phyloP scores from a whole-genome alignment of 2,888 invertebrate genomes.

The Drosophila eohydei region DNA sequence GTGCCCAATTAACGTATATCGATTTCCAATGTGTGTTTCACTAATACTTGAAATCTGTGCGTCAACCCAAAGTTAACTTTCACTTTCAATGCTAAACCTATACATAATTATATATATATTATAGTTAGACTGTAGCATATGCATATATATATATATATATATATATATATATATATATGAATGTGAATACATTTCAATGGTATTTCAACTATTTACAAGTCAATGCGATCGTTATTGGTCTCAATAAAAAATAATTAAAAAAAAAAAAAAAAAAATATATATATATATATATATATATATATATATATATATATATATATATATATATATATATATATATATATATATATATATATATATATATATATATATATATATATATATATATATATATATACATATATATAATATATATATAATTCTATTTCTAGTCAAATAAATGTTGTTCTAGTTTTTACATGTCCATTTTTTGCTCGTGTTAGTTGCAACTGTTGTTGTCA shows the following conservation, averaged over 20 bases:
- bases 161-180: slow-evolving; percentile 9
- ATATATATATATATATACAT: background rate
- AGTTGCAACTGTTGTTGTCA: slow-evolving; percentile 70
- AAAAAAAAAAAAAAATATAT: background rate
- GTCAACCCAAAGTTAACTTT: slow-evolving; percentile 82
- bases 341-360: slow-evolving; percentile 5
- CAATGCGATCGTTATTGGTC: slow-evolving; percentile 68
- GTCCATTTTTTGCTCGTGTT: slow-evolving; percentile 69
- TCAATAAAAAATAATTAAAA: background rate
- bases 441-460: slow-evolving; percentile 64
- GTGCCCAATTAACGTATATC: slow-evolving; percentile 64
- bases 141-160: slow-evolving; percentile 8
- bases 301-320: background rate
- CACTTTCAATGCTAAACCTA: slow-evolving; percentile 54
- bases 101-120: slow-evolving; percentile 24
- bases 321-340: background rate
- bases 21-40: slow-evolving; percentile 59
- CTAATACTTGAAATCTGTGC: slow-evolving; percentile 50
- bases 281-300: background rate
- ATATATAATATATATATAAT: background rate
- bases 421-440: slow-evolving; percentile 34
- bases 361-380: background rate
- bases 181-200: slow-evolving; percentile 32
- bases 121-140: slow-evolving; percentile 11
- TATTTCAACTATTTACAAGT: slow-evolving; percentile 70